Base-by-base conservation (phyloP, 92 coral and sea anemone genomes). In the Ricordea florida region DNA sequence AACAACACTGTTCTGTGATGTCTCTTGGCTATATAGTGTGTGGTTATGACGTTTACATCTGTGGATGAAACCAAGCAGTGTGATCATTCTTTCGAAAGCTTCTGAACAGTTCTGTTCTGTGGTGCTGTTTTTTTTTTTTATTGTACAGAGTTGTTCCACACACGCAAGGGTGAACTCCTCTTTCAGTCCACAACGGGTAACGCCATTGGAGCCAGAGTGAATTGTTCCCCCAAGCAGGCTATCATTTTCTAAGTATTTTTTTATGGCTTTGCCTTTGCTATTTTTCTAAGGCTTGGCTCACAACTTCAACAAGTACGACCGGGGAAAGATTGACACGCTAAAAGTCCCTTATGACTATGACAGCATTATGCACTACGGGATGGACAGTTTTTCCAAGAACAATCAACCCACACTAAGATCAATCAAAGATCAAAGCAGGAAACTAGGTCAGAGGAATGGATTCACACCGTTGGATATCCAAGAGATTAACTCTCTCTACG, bases 341-440 rank as follows among this genome's bases (percentile, higher is more conserved):
- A 45, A 86, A 35, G 84, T 91, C 3, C 92, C 98, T 0, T 94
- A 94, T 32, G 98, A 94, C 57, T 91, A 84, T 57, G 82, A 88
- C 56, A 87, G 94, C 66, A 68, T 91, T 37, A 94, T 94, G 98
- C 97, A 94, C 61, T 94, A 94, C 66, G 94, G 97, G 3, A 72
- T 71, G 25, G 73, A 78, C 17, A 68, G 74, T 47, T 94, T 90
- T 79, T 87, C 97, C 23, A 94, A 85, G 82, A 94, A 94, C 34
- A 88, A 92, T 14, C 32, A 44, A 40, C 83, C 88, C 45, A 94
- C 97, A 2, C 51, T 91, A 10, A 82, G 92, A 31, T 78, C 94
- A 10, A 80, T 91, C 38, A 80, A 60, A 47, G 80, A 91, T 51
- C 87, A 93, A 14, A 28, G 58, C 70, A 83, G 55, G 44, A 56